A percentile compares a stretch with the other conserved stretches of the same genome.
These are phyloP conservation scores for Peromyscus eremicus DNA, from an alignment of 2,797 vertebrate species.

Conservation along the genomic window DNA sequence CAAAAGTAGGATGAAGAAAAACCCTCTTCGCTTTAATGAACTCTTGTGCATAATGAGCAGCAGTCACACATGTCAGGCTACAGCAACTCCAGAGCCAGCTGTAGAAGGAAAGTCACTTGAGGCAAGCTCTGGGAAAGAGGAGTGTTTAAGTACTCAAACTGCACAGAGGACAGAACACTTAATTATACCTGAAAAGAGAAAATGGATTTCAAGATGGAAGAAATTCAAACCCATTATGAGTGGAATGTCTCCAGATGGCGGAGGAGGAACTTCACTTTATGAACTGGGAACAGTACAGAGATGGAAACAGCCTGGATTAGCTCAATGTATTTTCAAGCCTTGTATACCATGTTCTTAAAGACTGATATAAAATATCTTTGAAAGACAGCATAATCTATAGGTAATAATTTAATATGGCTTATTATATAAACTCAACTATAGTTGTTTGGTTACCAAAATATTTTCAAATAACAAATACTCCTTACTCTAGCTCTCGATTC, in stretches of 20 bases:
- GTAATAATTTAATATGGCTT: not conserved
- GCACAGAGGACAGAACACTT: not conserved
- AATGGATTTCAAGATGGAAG: not conserved
- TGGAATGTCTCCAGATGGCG: not conserved
- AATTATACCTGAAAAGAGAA: constrained; percentile 32
- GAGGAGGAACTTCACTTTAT: not conserved
- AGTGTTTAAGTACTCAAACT: not conserved
- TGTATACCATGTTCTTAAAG: not conserved
- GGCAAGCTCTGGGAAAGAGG: not conserved
- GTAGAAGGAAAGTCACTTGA: not conserved
- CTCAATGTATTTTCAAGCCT: not conserved
- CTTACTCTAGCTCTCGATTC: constrained; percentile 11
- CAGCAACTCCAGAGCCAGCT: not conserved
- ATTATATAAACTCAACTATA: not conserved
- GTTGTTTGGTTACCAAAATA: constrained; percentile 22
- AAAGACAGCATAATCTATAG: not conserved
- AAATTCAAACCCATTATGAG: constrained; percentile 33
- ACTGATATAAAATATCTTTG: not conserved
- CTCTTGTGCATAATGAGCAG: not conserved
- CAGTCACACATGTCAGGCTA: not conserved
- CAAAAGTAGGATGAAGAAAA: constrained; percentile 14
- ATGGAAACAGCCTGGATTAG: not conserved
- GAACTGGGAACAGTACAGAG: not conserved
- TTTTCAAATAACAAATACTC: not conserved
- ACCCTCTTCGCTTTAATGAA: not conserved